Percentiles rank a stretch among this genome's conserved stretches.
phyloP scores from a whole-genome alignment of 2,797 vertebrate species.

The Chaunax sp. region DNA sequence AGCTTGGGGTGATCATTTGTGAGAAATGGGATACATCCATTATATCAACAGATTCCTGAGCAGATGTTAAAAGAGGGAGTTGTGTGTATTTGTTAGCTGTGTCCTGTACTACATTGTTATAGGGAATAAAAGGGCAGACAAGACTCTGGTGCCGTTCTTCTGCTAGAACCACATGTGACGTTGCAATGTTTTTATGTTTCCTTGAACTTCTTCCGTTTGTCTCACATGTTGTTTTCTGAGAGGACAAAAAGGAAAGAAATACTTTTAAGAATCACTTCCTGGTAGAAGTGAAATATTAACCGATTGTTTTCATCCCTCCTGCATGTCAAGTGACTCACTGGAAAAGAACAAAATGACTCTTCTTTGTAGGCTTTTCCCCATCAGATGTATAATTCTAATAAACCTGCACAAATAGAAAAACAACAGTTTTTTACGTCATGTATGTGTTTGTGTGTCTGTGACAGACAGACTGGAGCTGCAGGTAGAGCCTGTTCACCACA shows the following conservation, averaged over 20 bases:
- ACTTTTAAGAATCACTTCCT: conserved; percentile 54
- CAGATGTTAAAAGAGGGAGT: too few relatives aligned
- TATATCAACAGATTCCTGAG: too few relatives aligned
- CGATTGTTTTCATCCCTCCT: conserved; percentile 6
- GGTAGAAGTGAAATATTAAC: conserved; percentile 71
- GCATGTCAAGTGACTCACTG: conserved; percentile 7
- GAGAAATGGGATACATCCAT: too few relatives aligned
- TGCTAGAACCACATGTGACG: too few relatives aligned
- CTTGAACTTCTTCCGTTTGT: conserved; percentile 9
- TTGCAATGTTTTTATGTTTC: neutral
- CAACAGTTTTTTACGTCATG: neutral
- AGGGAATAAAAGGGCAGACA: too few relatives aligned
- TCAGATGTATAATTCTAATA: conserved; percentile 16
- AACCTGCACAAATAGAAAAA: conserved; percentile 20
- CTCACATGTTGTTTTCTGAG: neutral
- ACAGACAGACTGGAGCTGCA: conserved; percentile 70
- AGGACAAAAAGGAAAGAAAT: neutral
- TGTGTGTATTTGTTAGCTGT: too few relatives aligned
- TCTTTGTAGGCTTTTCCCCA: neutral
- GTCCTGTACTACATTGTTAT: too few relatives aligned
- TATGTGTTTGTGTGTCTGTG: neutral
- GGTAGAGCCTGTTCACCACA: conserved; percentile 71
- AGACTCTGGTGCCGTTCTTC: too few relatives aligned
- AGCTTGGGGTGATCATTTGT: too few relatives aligned
- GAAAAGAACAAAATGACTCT: neutral